phyloP scores from a whole-genome alignment of 2,888 invertebrate species.

The Microdon myrmicae region DNA sequence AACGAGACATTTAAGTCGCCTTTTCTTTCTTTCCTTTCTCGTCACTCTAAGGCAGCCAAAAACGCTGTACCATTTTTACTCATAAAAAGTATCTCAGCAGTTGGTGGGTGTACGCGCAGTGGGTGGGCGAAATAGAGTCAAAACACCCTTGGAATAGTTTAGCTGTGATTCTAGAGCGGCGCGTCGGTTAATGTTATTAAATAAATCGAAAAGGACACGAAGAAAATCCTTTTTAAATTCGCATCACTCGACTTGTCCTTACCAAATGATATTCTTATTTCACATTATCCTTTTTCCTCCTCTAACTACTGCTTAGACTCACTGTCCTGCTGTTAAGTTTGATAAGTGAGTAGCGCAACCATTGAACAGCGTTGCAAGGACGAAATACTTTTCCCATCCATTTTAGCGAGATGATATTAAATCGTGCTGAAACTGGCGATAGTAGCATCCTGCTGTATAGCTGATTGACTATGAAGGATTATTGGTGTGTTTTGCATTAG shows the following conservation, averaged over 20 bases:
- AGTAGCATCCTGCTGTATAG: conserved; percentile 5
- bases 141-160: conserved; percentile 13
- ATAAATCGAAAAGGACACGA: conserved; percentile 45
- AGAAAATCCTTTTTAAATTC: conserved; percentile 44
- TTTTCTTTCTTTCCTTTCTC: conserved; percentile 1
- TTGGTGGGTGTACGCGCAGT: background rate
- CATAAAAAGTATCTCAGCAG: conserved; percentile 37
- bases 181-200: conserved; percentile 37
- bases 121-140: conserved; percentile 18
- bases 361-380: background rate
- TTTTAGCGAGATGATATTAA: conserved; percentile 45
- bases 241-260: conserved; percentile 5
- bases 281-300: no score
- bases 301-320: conserved; percentile 1
- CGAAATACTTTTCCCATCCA: conserved; percentile 32
- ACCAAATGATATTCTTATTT: conserved; percentile 13
- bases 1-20: conserved; percentile 31
- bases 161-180: conserved; percentile 2
- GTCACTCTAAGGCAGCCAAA: conserved; percentile 3
- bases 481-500: conserved; percentile 24
- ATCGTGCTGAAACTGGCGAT: conserved; percentile 23
- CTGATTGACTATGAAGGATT: conserved; percentile 50
- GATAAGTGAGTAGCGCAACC: conserved; percentile 33
- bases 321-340: conserved; percentile 25
- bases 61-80: conserved; percentile 20